phyloP scores from a whole-genome alignment of 2,113 vertebrate species.

The Cochlearius cochlearius region DNA sequence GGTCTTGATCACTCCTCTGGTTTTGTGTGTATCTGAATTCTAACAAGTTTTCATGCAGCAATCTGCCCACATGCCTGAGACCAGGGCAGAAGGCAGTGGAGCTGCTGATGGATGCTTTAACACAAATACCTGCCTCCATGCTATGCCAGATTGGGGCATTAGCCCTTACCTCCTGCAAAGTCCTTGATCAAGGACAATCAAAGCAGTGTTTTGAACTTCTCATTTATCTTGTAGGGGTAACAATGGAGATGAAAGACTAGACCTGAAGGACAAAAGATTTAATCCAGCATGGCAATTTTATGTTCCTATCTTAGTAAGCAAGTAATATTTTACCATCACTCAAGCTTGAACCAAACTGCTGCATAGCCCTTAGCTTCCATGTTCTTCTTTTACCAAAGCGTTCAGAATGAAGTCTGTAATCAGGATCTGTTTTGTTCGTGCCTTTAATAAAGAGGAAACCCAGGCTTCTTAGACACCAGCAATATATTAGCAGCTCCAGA shows the following conservation, averaged over 20 bases:
- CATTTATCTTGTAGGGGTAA: background rate
- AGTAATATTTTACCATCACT: background rate
- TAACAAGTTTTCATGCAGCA: background rate
- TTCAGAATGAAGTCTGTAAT: background rate
- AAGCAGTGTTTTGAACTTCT: background rate
- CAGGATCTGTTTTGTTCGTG: background rate
- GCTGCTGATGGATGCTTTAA: background rate
- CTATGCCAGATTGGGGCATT: background rate
- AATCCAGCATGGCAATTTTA: background rate
- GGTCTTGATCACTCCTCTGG: background rate
- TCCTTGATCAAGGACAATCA: constrained; percentile 48
- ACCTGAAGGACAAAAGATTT: constrained; percentile 2
- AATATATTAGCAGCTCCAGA: background rate
- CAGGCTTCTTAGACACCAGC: background rate
- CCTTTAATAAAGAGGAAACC: background rate
- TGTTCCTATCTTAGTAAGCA: background rate
- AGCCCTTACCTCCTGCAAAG: constrained; percentile 33
- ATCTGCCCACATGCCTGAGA: background rate
- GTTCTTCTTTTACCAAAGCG: background rate
- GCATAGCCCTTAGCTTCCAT: background rate
- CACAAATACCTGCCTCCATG: background rate
- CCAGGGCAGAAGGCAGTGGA: background rate
- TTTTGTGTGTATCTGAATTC: background rate
- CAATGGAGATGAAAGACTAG: background rate
- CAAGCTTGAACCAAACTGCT: background rate